Evolutionary conservation across 2,797 vertebrate genomes (phyloP), one percentile per base, ranked within the genome.

Genomic region (Selene dorsalis): DNA sequence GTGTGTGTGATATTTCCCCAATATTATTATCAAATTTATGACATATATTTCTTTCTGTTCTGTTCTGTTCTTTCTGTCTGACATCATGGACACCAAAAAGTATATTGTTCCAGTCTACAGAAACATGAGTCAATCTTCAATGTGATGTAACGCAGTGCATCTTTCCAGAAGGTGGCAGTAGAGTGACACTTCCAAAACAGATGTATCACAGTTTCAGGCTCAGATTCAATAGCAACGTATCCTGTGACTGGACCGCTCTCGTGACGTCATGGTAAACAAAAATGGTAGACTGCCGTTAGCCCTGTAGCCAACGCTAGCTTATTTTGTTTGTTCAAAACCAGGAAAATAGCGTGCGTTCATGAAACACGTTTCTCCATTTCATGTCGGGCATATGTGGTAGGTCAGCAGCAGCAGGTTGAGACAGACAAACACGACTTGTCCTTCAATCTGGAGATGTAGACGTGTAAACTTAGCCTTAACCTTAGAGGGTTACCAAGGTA

Each of bases 401-500:
- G 28, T 38, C n/a, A 38, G 13, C 7, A 13, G 20, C 64, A 12
- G 17, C 47, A 7, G 48, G 39, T n/a, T 35, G 4, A 0, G 10
- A 12, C 24, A 4, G 17, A 43, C 2, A 9, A 32, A 52, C 58
- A 24, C 0, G 1, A 4, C 30, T 12, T n/a, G 8, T 22, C 10
- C 9, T 50, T 24, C n/a, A 18, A 9, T 39, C 6, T 59, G 3
- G 39, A 20, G 41, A 39, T 39, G 38, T 64, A 55, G 30, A 55
- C 30, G 3, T 2, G 59, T 11, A 56, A 69, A 22, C 11, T 20
- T 30, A 65, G 73, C 9, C n/a, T n/a, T n/a, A n/a, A n/a, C n/a
- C n/a, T n/a, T n/a, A 4, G 26, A 1, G 0, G n/a, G 88, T 90
- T 86, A 67, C 87, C 88, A 76, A 24, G 88, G 83, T 55, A 77